Percentiles rank a stretch among this genome's conserved stretches.
Conservation (phyloP, 2,113 vertebrate species). For the Ptychochromis oligacanthus region DNA sequence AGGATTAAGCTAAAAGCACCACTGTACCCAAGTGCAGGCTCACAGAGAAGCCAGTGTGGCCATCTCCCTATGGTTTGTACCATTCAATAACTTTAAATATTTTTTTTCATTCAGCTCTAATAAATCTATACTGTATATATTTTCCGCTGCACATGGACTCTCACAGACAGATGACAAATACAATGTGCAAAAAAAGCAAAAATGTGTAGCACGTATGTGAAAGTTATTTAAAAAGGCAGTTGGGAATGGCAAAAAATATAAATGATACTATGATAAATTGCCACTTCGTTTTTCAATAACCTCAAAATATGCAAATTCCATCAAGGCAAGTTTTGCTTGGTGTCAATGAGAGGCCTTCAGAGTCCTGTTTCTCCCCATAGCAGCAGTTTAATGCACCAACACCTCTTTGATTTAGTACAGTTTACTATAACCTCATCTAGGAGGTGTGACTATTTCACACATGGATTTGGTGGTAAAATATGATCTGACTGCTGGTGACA, state of each 20-base stretch:
- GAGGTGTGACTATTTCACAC: not conserved
- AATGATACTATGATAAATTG: not conserved
- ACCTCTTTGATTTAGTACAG: not conserved
- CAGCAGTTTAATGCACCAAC: not conserved
- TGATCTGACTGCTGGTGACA: conserved; percentile 9
- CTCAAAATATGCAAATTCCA: not conserved
- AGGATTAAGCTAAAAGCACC: no score
- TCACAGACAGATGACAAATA: no score
- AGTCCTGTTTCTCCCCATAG: not conserved
- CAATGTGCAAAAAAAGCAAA: not conserved
- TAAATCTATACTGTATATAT: no score
- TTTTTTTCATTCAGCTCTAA: no score
- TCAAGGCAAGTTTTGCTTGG: not conserved
- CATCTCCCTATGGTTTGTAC: not conserved
- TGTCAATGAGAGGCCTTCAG: not conserved
- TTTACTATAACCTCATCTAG: not conserved
- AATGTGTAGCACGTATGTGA: not conserved
- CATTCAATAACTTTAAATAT: no score
- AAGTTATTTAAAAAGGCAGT: not conserved
- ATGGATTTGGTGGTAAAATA: not conserved
- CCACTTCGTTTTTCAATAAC: not conserved
- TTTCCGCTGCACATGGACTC: no score
- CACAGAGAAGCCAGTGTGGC: no score
- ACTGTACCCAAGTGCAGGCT: no score
- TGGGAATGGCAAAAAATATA: not conserved